Evolutionary conservation across 2,113 vertebrate genomes (phyloP), one percentile per base, ranked within the genome.

Genomic region (Odontesthes bonariensis): DNA sequence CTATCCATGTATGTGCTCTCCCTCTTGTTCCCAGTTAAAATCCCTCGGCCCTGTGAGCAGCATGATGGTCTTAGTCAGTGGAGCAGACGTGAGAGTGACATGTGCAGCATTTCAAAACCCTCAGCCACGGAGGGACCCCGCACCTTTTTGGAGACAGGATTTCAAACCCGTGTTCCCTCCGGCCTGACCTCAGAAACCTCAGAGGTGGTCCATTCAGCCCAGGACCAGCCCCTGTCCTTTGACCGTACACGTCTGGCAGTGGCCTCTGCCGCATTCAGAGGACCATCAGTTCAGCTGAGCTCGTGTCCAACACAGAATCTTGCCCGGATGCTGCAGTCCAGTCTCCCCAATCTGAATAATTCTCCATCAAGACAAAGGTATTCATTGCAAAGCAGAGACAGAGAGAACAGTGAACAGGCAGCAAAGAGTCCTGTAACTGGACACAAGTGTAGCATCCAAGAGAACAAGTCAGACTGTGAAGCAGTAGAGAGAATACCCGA

Each of bases 171-270:
- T 20, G 31, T 32, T 32, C 35, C 22, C 49, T 55, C 27, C 42
- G 23, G 16, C 9, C 27, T 31, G 17, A 12, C 6, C 13, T 56
- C 69, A 38, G 31, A 64, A 62, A 61, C 73, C 67, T 61, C 85
- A 22, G 66, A 85, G 42, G 12, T 27, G 1, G 32, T 3, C 54
- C 27, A 19, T 27, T 38, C 62, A 2, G 54, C 81, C 69, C 92
- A 96, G 81, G 92, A 96, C 82, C 88, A 85, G 83, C 95, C 95
- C 0, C 92, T 95, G 5, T 70, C 71, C 23, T 96, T 95, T 12
- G 91, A 95, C 56, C 81, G 6, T 0, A 85, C 78, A 4, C 92
- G 77, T 12, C 83, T 95, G 40, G 88, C 91, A 0, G 79, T 95
- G 53, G 92, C 85, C 5, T 19, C 92, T 33, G 89, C 94, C 27